Evolutionary conservation across 2,797 vertebrate species (phyloP), one percentile per base, ranked within the genome.

Genomic region (Ctenopoma kingsleyae): DNA sequence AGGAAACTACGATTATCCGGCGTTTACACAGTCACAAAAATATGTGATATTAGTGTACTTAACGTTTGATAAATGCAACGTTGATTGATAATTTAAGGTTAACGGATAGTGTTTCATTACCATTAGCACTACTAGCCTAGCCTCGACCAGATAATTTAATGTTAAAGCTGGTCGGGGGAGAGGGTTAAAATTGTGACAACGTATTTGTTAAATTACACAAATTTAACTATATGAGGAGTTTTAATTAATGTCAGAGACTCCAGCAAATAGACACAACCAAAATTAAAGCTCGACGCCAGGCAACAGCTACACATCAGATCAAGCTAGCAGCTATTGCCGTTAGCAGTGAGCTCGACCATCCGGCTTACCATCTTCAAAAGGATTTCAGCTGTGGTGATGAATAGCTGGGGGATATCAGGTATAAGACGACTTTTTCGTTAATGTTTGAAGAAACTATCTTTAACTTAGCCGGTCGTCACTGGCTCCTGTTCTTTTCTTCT

Each of bases 331-430:
- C 68, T 74, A 72, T 25, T 61, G 22, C 44, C 12, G 44, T 53
- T 89, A 90, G 88, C 87, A 23, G 22, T 13, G 55, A 43, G 63
- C 72, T 80, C 68, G 56, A 19, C 40, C 46, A 30, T 50, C n/a
- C n/a, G 43, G 86, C 93, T 92, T 82, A 94, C 93, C 93, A 94
- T 94, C 74, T 92, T 92, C 70, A 71, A 68, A 71, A 72, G 32
- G 56, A 72, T 64, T 71, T 75, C 75, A 83, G 63, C 48, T 71
- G 8, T 50, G n/a, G 16, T 12, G 32, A 4, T 22, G 46, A 55
- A 4, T 52, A 36, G 72, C 32, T 67, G 56, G 66, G 19, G 27
- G 59, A 12, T 46, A 54, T 77, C 71, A 66, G 72, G 61, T 76
- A 58, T 36, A 48, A 65, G 15, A 38, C 52, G 25, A 12, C 8